Conservation (phyloP, 2,888 invertebrate species). For the Ennomos fuscantarius region DNA sequence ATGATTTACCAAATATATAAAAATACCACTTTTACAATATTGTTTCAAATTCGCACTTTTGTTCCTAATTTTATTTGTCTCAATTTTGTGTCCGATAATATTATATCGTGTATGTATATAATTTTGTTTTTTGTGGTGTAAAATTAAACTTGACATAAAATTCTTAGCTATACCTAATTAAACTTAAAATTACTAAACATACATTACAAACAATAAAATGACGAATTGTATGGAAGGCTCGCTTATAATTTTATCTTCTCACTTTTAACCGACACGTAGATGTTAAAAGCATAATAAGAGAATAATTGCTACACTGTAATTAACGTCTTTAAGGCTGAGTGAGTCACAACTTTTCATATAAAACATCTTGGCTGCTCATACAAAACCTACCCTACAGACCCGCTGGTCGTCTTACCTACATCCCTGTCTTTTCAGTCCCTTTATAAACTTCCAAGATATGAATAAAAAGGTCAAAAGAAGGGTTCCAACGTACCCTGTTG, state of each 20-base stretch:
- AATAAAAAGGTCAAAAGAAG: slow-evolving; percentile 63
- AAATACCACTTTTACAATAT: slow-evolving; percentile 75
- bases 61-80: slow-evolving; percentile 59
- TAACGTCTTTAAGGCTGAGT: slow-evolving; percentile 53
- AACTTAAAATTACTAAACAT: slow-evolving; percentile 46
- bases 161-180: slow-evolving; percentile 47
- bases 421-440: slow-evolving; percentile 81
- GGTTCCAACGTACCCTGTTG: slow-evolving; percentile 67
- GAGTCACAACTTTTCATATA: slow-evolving; percentile 53
- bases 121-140: slow-evolving; percentile 44
- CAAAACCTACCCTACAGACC: slow-evolving; percentile 74
- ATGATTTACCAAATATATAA: slow-evolving; percentile 72
- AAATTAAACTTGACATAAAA: slow-evolving; percentile 45
- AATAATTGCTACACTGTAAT: slow-evolving; percentile 28
- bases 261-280: neutral
- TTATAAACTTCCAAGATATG: slow-evolving; percentile 63
- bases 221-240: slow-evolving; percentile 11
- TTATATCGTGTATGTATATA: slow-evolving; percentile 43
- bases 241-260: neutral
- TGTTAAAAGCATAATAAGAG: slow-evolving; percentile 20
- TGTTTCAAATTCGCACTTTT: slow-evolving; percentile 72
- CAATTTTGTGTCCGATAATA: slow-evolving; percentile 54
- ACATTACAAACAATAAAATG: slow-evolving; percentile 8
- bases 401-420: slow-evolving; percentile 67
- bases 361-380: slow-evolving; percentile 72